Evolutionary conservation across 2,113 vertebrate genomes (phyloP).

Genomic region (Eira barbara): DNA sequence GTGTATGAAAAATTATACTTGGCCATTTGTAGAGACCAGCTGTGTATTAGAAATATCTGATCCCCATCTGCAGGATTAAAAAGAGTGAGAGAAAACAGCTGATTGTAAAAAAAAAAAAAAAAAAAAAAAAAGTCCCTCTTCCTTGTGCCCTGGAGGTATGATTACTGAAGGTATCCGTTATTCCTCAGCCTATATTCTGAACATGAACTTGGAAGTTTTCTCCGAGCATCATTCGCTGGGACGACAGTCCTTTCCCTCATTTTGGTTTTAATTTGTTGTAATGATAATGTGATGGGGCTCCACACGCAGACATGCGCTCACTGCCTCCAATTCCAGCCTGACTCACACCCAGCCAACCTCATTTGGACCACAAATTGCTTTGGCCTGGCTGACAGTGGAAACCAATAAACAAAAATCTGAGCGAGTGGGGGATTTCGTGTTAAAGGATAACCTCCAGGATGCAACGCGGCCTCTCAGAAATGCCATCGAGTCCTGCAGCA

Average conservation of each 20-base stretch:
- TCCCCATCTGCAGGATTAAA: slow-evolving; percentile 74
- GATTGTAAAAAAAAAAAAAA: slow-evolving; percentile 76
- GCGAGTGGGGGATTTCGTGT: not conserved
- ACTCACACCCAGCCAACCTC: slow-evolving; percentile 58
- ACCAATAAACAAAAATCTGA: slow-evolving; percentile 22
- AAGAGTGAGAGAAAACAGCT: slow-evolving; percentile 75
- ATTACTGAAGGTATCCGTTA: slow-evolving; percentile 79
- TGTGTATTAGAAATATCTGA: slow-evolving; percentile 80
- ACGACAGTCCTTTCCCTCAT: slow-evolving; percentile 66
- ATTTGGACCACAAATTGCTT: slow-evolving; percentile 52
- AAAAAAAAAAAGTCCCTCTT: slow-evolving; percentile 48
- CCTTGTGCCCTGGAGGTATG: slow-evolving; percentile 73
- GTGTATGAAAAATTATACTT: slow-evolving; percentile 75
- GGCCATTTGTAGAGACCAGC: slow-evolving; percentile 78
- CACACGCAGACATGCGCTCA: not conserved
- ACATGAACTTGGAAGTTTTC: slow-evolving; percentile 72
- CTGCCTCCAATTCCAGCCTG: slow-evolving; percentile 68
- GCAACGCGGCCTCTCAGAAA: slow-evolving; percentile 40
- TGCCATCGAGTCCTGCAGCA: slow-evolving; percentile 22
- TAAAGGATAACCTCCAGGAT: slow-evolving; percentile 38
- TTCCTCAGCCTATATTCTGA: slow-evolving; percentile 70
- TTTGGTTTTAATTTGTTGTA: slow-evolving; percentile 79
- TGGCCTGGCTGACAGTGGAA: not conserved
- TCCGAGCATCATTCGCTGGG: slow-evolving; percentile 60
- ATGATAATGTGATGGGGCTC: slow-evolving; percentile 59